A percentile compares a stretch with the other conserved stretches of the same genome.
Conservation (phyloP, 2,113 vertebrate species). For the Dolichotis patagonum region DNA sequence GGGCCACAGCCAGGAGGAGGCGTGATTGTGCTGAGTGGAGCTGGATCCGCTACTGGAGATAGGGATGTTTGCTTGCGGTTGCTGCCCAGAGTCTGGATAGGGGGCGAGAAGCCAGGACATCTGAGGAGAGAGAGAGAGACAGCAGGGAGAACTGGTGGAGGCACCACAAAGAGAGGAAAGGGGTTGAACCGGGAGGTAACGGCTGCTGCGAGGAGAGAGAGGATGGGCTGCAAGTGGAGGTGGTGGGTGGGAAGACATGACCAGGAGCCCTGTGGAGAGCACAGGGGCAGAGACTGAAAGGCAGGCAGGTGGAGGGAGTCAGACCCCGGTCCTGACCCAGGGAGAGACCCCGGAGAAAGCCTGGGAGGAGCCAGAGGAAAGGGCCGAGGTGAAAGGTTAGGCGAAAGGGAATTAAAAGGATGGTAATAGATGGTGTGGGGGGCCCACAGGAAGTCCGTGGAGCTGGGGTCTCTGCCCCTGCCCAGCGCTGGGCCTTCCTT, state of each 20-base stretch:
- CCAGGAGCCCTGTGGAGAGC: not conserved
- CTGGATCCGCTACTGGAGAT: not conserved
- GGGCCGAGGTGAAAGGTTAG: no score
- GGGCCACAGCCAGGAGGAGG: not conserved
- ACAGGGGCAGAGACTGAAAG: not conserved
- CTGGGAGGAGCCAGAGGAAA: not conserved
- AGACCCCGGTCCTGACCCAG: not conserved
- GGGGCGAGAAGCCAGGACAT: not conserved
- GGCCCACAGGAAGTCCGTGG: not conserved
- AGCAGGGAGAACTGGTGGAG: not conserved
- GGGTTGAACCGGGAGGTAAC: not conserved
- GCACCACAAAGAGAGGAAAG: not conserved
- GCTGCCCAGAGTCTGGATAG: not conserved
- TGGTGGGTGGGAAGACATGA: not conserved
- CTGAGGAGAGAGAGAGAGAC: not conserved
- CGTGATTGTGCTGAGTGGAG: conserved; percentile 45
- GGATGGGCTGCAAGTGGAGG: not conserved
- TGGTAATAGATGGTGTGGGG: not conserved
- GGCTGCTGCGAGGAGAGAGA: not conserved
- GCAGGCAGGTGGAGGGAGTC: not conserved
- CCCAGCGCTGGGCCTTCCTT: not conserved
- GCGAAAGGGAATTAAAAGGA: not conserved
- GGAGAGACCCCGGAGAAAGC: not conserved
- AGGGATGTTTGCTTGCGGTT: not conserved
- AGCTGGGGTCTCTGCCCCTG: no score